Evolutionary conservation across 2,888 invertebrate genomes (phyloP).

Genomic region (Ischnus inquisitorius): DNA sequence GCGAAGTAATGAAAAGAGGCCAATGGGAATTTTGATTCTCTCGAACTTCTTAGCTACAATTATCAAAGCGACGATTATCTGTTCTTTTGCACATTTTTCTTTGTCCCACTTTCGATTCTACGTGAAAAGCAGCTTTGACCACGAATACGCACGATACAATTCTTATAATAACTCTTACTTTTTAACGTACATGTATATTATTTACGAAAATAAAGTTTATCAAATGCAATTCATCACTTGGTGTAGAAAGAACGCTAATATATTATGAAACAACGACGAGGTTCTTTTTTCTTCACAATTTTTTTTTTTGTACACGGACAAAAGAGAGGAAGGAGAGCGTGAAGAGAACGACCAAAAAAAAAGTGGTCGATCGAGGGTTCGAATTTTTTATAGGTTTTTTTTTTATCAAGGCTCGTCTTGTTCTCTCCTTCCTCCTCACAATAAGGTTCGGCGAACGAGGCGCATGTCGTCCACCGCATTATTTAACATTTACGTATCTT

Average conservation of each 20-base stretch:
- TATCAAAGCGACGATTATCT: conserved; percentile 52
- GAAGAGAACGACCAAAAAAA: background rate
- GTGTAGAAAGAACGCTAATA: conserved; percentile 64
- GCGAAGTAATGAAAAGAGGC: conserved; percentile 39
- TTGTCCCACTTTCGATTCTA: conserved; percentile 3
- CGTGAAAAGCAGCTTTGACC: conserved; percentile 52
- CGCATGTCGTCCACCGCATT: conserved; percentile 39
- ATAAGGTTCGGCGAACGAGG: conserved; percentile 11
- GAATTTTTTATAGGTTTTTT: conserved; percentile 11
- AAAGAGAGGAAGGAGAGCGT: conserved; percentile 6
- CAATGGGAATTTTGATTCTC: conserved; percentile 28
- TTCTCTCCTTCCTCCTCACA: conserved; percentile 2
- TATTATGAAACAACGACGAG: conserved; percentile 22
- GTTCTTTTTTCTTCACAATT: conserved; percentile 16
- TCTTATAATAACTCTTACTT: conserved; percentile 47
- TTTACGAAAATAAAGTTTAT: conserved; percentile 68
- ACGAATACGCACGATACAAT: conserved; percentile 51
- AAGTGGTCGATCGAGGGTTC: background rate
- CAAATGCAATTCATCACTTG: conserved; percentile 66
- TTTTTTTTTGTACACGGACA: background rate
- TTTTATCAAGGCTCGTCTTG: background rate
- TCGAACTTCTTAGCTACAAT: conserved; percentile 27
- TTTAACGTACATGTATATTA: conserved; percentile 52
- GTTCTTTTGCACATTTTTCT: conserved; percentile 11
- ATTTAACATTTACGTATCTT: conserved; percentile 51